phyloP scores from a whole-genome alignment of 2,797 vertebrate species.

The Harpagifer antarcticus region DNA sequence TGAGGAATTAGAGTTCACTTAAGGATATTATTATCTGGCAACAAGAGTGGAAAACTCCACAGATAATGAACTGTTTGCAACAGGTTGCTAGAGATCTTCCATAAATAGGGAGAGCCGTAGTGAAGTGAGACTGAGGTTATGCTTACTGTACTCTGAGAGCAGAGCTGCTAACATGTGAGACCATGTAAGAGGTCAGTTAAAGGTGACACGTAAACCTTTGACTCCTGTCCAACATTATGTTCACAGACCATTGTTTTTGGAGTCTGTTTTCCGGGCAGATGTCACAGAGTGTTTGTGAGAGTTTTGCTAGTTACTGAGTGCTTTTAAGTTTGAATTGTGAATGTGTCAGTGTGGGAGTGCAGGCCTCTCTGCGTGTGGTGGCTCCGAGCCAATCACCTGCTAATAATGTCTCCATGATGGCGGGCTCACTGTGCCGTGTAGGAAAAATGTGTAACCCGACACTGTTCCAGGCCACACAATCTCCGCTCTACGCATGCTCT shows the following conservation, averaged over 20 bases:
- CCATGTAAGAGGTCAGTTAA: conserved; percentile 81
- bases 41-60: conserved; percentile 55
- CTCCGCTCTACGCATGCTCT: conserved; percentile 15
- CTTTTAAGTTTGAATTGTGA: conserved; percentile 48
- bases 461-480: conserved; percentile 42
- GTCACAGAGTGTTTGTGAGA: conserved; percentile 10
- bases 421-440: conserved; percentile 76
- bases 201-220: conserved; percentile 77
- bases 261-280: neutral
- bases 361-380: conserved; percentile 68
- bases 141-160: conserved; percentile 18
- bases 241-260: conserved; percentile 9
- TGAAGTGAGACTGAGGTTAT: conserved; percentile 18
- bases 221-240: neutral
- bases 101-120: conserved; percentile 50
- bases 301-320: conserved; percentile 35
- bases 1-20: conserved; percentile 54
- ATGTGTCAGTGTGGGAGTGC: conserved; percentile 31
- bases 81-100: conserved; percentile 50
- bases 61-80: conserved; percentile 33
- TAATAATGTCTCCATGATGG: conserved; percentile 82
- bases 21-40: conserved; percentile 45
- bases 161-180: conserved; percentile 56
- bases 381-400: conserved; percentile 83
- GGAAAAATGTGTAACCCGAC: conserved; percentile 83